Percentiles rank a stretch among this genome's conserved stretches.
phyloP scores from a whole-genome alignment of 1,140 invertebrate genomes.

The Bombus superbus region DNA sequence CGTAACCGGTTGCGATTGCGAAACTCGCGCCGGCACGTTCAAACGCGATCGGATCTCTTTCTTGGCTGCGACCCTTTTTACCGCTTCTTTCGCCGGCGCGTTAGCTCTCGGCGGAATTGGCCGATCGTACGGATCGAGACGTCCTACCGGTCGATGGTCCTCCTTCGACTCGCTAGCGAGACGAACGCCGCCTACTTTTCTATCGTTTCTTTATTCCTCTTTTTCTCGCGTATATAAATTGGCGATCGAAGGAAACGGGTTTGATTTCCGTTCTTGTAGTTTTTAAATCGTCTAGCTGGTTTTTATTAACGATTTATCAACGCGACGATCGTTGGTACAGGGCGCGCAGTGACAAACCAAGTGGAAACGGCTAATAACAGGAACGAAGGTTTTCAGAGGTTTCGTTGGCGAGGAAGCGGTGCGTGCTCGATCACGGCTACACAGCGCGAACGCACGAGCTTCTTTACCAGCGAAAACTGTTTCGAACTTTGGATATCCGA shows the following conservation, averaged over 20 bases:
- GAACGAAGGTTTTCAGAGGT: background rate
- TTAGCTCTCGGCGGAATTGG: background rate
- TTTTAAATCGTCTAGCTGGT: background rate
- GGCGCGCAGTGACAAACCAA: background rate
- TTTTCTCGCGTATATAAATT: background rate
- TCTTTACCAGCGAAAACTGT: background rate
- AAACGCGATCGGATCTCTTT: background rate
- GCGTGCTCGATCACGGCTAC: background rate
- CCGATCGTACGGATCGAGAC: background rate
- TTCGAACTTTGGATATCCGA: background rate
- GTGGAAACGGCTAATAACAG: background rate
- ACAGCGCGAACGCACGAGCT: no score
- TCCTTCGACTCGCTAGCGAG: background rate
- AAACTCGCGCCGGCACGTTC: conserved; percentile 5
- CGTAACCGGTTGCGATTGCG: conserved; percentile 48
- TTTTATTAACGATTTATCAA: background rate
- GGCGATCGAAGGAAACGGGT: background rate
- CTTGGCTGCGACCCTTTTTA: background rate
- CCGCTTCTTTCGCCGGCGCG: background rate
- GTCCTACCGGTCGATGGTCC: background rate
- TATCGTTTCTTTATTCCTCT: background rate
- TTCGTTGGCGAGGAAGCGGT: background rate
- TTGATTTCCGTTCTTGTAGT: background rate
- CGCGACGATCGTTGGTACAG: background rate
- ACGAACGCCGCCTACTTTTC: background rate